Evolutionary conservation across 92 coral and sea anemone species (phyloP), one percentile per base, ranked within the genome.

Genomic region (Umimayanthus chanpuru): DNA sequence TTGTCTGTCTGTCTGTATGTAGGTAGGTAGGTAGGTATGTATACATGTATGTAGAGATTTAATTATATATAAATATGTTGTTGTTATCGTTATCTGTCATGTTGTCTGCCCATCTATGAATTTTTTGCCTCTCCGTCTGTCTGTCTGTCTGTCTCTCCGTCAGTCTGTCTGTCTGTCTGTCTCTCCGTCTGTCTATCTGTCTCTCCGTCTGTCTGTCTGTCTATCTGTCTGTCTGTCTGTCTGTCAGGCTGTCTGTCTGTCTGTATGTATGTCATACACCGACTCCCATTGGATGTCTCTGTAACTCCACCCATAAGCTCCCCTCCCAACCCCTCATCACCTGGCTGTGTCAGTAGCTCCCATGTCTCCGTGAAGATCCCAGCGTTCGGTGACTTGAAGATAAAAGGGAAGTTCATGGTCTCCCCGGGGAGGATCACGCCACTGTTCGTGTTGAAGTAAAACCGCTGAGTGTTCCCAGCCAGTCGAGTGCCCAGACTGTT

Each of bases 381-480:
- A 21, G 99, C 93, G 81, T 93, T 94, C 16, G 95, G 90, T 8
- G 99, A 97, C 85, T 97, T 97, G 94, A 97, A 97, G 70, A 95
- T 86, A 90, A 97, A 97, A 23, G 99, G 99, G 25, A 97, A 97
- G 81, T 93, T 95, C 83, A 95, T 85, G 14, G 99, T 97, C 84
- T 97, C 99, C 6, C 99, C 99, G 5, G 99, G 99, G 0, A 97
- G 95, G 86, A 97, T 97, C 78, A 97, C 99, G 3, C 98, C 98
- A 47, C 98, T 97, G 90, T 95, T 97, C 29, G 95, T 94, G 81
- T 97, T 96, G 80, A 97, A 97, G 93, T 97, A 97, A 83, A 97
- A 97, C 18, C 99, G 95, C 38, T 94, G 99, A 28, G 94, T 89
- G 20, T 87, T 77, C 1, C 98, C 99, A 43, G 99, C 98, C 39